Conservation (phyloP, 2,888 invertebrate species). For the Choristoneura rosaceana region DNA sequence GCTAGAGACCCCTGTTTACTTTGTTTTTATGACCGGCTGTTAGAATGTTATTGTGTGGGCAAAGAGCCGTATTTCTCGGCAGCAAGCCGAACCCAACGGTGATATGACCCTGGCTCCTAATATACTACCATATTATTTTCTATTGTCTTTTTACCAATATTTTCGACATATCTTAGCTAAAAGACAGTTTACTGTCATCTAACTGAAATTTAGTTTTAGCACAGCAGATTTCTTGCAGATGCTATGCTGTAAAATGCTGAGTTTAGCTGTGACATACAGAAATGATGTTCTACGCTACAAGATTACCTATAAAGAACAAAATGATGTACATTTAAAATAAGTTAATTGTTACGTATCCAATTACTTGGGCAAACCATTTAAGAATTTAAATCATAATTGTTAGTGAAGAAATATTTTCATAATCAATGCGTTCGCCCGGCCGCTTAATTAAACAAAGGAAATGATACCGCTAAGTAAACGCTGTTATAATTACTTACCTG, state of each 20-base stretch:
- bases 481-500: conserved; percentile 29
- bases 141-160: not conserved
- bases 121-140: conserved; percentile 7
- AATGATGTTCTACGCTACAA: not conserved
- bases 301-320: not conserved
- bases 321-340: not conserved
- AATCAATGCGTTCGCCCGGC: conserved; percentile 20
- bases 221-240: no score
- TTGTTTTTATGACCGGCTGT: conserved; percentile 31
- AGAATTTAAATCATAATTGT: conserved; percentile 32
- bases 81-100: conserved; percentile 13
- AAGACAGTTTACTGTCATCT: no score
- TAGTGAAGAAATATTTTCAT: conserved; percentile 11
- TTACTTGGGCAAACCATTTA: conserved; percentile 21
- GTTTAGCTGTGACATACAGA: not conserved
- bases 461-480: conserved; percentile 35
- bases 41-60: conserved; percentile 33
- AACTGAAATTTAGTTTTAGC: no score
- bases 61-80: conserved; percentile 27
- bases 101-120: conserved; percentile 15
- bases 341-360: not conserved
- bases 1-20: conserved; percentile 19
- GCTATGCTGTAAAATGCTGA: not conserved
- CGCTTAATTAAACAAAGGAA: conserved; percentile 28
- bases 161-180: not conserved